Conservation (phyloP, 2,113 vertebrate genomes). For the cattle (Bos taurus) region ARS-UCD2.0 NC_037345.1:29612001-29612500, state of each 20-base stretch:
- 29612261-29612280: background rate
- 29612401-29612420: background rate
- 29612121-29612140: background rate
- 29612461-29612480: background rate
- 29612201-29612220: background rate
- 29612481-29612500: background rate
- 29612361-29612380: background rate
- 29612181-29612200: background rate
- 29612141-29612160: background rate
- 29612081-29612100: background rate
- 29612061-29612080: background rate
- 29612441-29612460: background rate
- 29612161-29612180: background rate
- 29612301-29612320: conserved; percentile 17
- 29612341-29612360: conserved; percentile 20
- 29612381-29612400: background rate
- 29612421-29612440: background rate
- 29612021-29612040: background rate
- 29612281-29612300: background rate
- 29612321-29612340: background rate
- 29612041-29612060: background rate
- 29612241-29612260: background rate
- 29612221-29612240: background rate
- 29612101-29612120: background rate
- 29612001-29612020: background rate